Conservation (phyloP, 2,888 invertebrate genomes). For the Cabera pusaria region DNA sequence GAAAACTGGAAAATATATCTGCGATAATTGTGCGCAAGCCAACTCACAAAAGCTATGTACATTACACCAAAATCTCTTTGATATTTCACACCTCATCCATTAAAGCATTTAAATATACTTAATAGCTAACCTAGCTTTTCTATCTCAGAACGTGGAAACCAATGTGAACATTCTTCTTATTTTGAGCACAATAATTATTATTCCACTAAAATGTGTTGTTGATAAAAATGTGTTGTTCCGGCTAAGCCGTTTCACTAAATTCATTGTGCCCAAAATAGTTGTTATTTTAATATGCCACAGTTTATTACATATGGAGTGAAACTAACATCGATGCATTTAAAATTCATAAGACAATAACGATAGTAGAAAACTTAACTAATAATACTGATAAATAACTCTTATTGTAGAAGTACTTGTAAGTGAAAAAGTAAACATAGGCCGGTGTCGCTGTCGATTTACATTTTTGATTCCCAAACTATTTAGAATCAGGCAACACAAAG, state of each 20-base stretch:
- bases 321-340: constrained; percentile 53
- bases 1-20: no score
- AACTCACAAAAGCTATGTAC: constrained; percentile 26
- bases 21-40: constrained; percentile 30
- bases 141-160: constrained; percentile 22
- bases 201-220: background rate
- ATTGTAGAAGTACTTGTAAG: constrained; percentile 14
- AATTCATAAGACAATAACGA: constrained; percentile 59
- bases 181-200: constrained; percentile 23
- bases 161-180: constrained; percentile 15
- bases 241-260: constrained; percentile 19
- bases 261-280: constrained; percentile 31
- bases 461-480: no score
- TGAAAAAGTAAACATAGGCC: constrained; percentile 35
- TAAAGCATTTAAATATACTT: constrained; percentile 21
- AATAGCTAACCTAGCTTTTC: constrained; percentile 30
- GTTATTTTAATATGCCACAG: constrained; percentile 12
- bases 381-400: constrained; percentile 27
- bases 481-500: no score
- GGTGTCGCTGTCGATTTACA: constrained; percentile 12
- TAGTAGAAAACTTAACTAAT: constrained; percentile 37
- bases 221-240: constrained; percentile 1
- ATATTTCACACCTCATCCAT: constrained; percentile 15
- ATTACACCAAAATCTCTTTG: constrained; percentile 14
- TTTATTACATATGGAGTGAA: constrained; percentile 31